phyloP scores from a whole-genome alignment of 1,140 invertebrate genomes.

The Trachymyrmex cornetzi region DNA sequence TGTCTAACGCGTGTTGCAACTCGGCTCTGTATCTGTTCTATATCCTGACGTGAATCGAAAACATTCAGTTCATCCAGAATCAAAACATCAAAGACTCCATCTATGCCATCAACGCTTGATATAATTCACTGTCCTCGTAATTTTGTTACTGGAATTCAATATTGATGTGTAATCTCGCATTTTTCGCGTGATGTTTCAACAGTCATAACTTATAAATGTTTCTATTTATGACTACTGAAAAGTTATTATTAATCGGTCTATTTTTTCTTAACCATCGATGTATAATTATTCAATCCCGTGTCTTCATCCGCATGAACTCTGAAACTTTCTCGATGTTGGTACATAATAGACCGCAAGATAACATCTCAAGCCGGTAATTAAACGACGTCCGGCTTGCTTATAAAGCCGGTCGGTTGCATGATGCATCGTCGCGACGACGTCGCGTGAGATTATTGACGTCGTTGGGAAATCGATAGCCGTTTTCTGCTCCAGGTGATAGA shows the following conservation, averaged over 20 bases:
- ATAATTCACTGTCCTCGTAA: slow-evolving; percentile 23
- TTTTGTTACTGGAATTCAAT: neutral
- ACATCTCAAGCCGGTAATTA: slow-evolving; percentile 69
- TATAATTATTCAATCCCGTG: neutral
- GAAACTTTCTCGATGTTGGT: slow-evolving; percentile 1
- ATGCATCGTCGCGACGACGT: slow-evolving; percentile 65
- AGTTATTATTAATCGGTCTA: neutral
- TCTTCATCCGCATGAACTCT: neutral
- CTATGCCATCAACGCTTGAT: neutral
- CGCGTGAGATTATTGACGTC: slow-evolving; percentile 66
- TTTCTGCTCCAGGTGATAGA: slow-evolving; percentile 60
- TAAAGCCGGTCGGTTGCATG: slow-evolving; percentile 58
- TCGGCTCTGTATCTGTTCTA: slow-evolving; percentile 17
- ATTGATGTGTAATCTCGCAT: neutral
- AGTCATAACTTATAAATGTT: neutral
- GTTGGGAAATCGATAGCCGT: slow-evolving; percentile 58
- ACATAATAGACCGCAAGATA: slow-evolving; percentile 62
- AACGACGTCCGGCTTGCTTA: slow-evolving; percentile 70
- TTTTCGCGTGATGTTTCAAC: neutral
- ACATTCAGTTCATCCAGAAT: slow-evolving; percentile 17
- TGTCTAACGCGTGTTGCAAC: slow-evolving; percentile 49
- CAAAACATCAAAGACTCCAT: slow-evolving; percentile 5
- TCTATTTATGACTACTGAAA: neutral
- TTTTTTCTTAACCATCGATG: neutral
- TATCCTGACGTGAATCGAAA: slow-evolving; percentile 39